Percentiles rank a stretch among this genome's conserved stretches.
Evolutionary conservation across 2,797 vertebrate genomes (phyloP).

Genomic region (Alfaro cultratus): DNA sequence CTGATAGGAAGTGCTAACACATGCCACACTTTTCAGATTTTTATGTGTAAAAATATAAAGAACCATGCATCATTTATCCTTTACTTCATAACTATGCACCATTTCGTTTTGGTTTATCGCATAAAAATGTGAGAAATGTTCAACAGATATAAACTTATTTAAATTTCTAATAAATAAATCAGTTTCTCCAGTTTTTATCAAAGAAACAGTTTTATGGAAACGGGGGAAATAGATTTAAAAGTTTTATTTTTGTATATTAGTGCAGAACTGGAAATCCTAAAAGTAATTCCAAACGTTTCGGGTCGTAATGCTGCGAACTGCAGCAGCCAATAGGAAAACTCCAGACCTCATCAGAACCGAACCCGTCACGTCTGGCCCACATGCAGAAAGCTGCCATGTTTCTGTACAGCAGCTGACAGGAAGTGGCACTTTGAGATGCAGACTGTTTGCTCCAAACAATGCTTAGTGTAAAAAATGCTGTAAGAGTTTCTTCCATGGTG

Average conservation of each 20-base stretch:
- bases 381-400: neutral
- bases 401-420: neutral
- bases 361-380: neutral
- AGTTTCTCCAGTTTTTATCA: neutral
- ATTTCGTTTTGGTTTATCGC: neutral
- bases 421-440: neutral
- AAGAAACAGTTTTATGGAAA: neutral
- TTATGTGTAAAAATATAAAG: neutral
- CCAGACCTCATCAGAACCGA: neutral
- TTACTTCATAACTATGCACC: neutral
- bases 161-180: neutral
- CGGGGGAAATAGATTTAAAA: neutral
- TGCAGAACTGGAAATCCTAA: neutral
- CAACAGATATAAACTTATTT: neutral
- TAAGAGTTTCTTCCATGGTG: conserved; percentile 23
- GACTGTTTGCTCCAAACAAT: neutral
- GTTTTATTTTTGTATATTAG: neutral
- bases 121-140: neutral
- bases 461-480: conserved; percentile 3
- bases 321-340: neutral
- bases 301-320: neutral
- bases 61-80: neutral
- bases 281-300: neutral
- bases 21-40: neutral
- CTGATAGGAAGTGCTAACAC: neutral